Evolutionary conservation across 2,888 invertebrate species (phyloP).

Genomic region (Pollenia griseotomentosa): DNA sequence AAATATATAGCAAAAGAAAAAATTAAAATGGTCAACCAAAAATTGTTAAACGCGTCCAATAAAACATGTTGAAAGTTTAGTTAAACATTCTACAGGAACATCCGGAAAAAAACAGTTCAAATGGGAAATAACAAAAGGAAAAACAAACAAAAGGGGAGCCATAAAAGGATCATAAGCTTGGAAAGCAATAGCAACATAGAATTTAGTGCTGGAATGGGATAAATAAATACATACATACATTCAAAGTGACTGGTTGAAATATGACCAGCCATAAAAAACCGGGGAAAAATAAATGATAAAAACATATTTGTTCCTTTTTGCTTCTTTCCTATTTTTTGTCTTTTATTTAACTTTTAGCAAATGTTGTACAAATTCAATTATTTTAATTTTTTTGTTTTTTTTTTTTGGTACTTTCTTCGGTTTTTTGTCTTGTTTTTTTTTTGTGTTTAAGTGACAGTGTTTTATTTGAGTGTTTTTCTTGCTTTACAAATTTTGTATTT

Average conservation of each 20-base stretch:
- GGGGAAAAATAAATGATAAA: slow-evolving; percentile 20
- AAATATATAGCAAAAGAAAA: slow-evolving; percentile 13
- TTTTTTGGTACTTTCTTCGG: neutral
- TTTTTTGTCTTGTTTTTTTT: neutral
- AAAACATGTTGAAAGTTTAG: slow-evolving; percentile 65
- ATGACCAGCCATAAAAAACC: slow-evolving; percentile 45
- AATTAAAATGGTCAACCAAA: slow-evolving; percentile 50
- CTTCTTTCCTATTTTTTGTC: neutral
- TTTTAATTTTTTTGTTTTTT: neutral
- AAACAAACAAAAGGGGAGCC: neutral
- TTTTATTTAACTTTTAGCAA: slow-evolving; percentile 53
- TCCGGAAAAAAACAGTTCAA: neutral
- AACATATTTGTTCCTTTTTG: slow-evolving; percentile 50
- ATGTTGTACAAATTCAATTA: slow-evolving; percentile 63
- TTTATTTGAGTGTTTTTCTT: neutral
- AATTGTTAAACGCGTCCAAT: slow-evolving; percentile 61
- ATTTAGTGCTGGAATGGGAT: neutral
- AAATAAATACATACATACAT: slow-evolving; percentile 3
- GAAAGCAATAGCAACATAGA: neutral
- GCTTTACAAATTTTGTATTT: slow-evolving; percentile 9
- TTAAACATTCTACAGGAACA: slow-evolving; percentile 23
- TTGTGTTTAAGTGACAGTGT: slow-evolving; percentile 28
- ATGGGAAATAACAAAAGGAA: neutral
- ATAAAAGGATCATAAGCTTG: neutral
- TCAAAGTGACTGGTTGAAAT: slow-evolving; percentile 48